Base-by-base conservation (phyloP, 2,888 invertebrate species). In the Volucella inflata region DNA sequence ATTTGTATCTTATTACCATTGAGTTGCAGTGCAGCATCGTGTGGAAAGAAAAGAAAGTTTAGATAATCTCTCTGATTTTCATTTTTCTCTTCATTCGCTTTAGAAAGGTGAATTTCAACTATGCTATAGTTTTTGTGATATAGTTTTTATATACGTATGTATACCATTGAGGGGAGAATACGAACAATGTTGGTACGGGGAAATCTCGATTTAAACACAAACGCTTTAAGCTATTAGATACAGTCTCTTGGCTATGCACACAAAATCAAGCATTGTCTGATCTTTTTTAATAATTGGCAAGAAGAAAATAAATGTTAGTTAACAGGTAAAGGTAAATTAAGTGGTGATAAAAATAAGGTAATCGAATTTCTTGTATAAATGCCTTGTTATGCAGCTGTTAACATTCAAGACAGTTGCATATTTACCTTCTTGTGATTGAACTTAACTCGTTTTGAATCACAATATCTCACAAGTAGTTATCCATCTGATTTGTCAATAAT, bases 21-120 rank as follows among this genome's bases (percentile, higher is more conserved):
- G 57, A 75, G 60, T 44, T 64, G 74, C 64, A 55, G 16, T 50
- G 64, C 44, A 67, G 44, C 71, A 70, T 53, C 60, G 14, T 65
- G 59, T 62, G 30, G 53, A 76, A 80, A 55, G 51, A 77, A 80
- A 81, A 76, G 81, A 85, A 81, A 76, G 81, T 80, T 76, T n/a
- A 76, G 42, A 62, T 71, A 57, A 74, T 65, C 65, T 85, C 40
- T 53, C 48, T 8, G 67, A 44, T 74, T 85, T 84, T 85, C 76
- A 70, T 74, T 83, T 62, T 53, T 59, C 42, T 48, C 17, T 40
- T 50, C 44, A 59, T 75, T 50, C 48, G 36, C 60, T 80, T 84
- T 85, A 85, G 85, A 85, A 85, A 85, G 85, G 85, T 81, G 81
- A 76, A 76, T 85, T 81, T 76, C 85, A 81, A 81, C 71, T 85